Conservation (phyloP, 2,797 vertebrate genomes). For the Aselliscus stoliczkanus region DNA sequence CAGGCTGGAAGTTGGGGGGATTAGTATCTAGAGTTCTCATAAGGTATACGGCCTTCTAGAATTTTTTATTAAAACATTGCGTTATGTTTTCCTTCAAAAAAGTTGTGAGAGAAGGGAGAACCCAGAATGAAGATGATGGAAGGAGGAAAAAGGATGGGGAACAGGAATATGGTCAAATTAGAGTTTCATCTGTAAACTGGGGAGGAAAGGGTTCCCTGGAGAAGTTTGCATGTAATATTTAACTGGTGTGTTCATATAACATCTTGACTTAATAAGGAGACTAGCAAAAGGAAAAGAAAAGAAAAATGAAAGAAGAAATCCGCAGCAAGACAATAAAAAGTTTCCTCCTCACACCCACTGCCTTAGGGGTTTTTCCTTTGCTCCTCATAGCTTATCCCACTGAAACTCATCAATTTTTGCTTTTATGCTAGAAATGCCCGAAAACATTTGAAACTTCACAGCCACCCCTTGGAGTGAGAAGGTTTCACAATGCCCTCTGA, state of each 20-base stretch:
- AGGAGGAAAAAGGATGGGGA: no score
- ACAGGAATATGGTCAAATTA: neutral
- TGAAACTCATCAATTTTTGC: conserved; percentile 55
- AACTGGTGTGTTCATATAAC: conserved; percentile 41
- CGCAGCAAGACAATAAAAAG: conserved; percentile 63
- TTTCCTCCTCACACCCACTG: neutral
- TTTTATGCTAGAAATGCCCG: conserved; percentile 46
- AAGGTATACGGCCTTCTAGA: neutral
- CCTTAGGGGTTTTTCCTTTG: conserved; percentile 52
- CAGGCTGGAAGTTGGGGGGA: neutral
- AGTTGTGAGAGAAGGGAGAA: neutral
- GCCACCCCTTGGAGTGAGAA: conserved; percentile 29
- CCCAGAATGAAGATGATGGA: neutral
- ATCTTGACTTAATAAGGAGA: conserved; percentile 72
- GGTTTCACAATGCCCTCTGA: neutral
- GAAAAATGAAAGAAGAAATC: conserved; percentile 43
- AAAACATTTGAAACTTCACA: conserved; percentile 43
- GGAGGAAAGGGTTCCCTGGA: neutral
- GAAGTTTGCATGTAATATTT: conserved; percentile 37
- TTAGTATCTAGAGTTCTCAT: neutral
- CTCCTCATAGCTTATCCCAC: conserved; percentile 37
- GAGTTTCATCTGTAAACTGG: neutral
- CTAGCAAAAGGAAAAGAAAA: conserved; percentile 31
- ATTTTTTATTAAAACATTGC: neutral
- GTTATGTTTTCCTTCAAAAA: neutral